These are phyloP conservation scores for Lepidiolamprologus cunningtoni DNA, from an alignment of 2,113 vertebrate genomes.

Conservation along the genomic window DNA sequence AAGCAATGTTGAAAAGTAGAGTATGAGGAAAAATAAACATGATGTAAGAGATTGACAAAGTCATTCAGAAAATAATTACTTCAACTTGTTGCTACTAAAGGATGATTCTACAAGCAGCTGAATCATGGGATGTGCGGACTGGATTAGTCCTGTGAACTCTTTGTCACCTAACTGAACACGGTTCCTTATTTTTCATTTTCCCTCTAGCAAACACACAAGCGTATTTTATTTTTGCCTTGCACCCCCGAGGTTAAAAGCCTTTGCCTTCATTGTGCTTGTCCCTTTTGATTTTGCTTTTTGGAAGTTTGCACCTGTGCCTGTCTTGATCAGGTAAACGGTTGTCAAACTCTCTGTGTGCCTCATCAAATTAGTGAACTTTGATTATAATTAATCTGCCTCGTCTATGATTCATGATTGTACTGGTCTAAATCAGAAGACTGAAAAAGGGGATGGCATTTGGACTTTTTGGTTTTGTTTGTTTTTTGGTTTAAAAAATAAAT, in stretches of 20 bases:
- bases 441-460: fast-evolving
- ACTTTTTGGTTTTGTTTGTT: background rate
- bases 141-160: background rate
- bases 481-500: background rate
- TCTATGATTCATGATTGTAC: background rate
- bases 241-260: background rate
- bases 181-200: background rate
- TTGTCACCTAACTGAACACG: background rate
- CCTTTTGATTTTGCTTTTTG: background rate
- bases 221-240: fast-evolving
- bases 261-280: background rate
- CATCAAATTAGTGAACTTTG: background rate
- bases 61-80: background rate
- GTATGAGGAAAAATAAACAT: fast-evolving
- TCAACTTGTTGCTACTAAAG: background rate
- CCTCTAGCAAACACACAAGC: background rate
- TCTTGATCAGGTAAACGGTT: background rate
- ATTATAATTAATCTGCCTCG: background rate
- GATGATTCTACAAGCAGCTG: background rate
- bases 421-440: background rate
- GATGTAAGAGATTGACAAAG: background rate
- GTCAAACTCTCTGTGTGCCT: background rate
- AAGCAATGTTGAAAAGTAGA: background rate
- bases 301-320: background rate
- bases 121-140: fast-evolving